Base-by-base conservation (phyloP, 92 coral and sea anemone species). In the Heteractis magnifica region DNA sequence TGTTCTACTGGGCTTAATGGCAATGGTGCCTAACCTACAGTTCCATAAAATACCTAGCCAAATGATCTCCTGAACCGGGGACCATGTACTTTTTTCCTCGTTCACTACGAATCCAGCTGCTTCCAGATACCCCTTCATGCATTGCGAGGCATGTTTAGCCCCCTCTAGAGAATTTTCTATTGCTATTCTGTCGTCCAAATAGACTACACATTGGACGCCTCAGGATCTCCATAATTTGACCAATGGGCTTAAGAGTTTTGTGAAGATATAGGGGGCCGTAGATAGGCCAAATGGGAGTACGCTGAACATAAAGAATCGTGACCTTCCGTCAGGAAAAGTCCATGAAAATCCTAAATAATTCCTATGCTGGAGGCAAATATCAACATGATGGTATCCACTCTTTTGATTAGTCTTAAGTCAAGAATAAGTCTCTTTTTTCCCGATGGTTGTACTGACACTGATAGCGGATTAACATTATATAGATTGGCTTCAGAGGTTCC, bases 341-440 rank as follows among this genome's bases (percentile, higher is more conserved):
- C 89, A 86, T 34, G 44, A 34, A 34, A 34, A 34, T 34, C 44
- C 44, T 34, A 34, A 34, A 34, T 34, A 34, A 34, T 21, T 49
- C 51, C 48, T 60, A 10, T 84, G 80, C 7, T 49, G 77, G 14
- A 82, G 87, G 75, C 56, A 84, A 44, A 87, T 82, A 49, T 86
- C 89, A 8, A 86, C 26, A 71, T 86, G 90, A 68, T 86, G 90
- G 75, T 82, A 86, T 6, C 86, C 90, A 11, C 90, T 86, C 56
- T 86, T 86, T n/a, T 86, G 26, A 83, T 58, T 14, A 4, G 18
- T 60, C 87, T 77, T 56, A 80, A 77, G 53, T 86, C 89, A 8
- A 81, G 56, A 26, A 80, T 81, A 53, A 53, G 58, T 53, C 16
- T 68, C 74, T 16, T 68, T 65, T 81, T 86, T 20, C 86, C 86